A percentile compares a stretch with the other conserved stretches of the same genome.
Conservation (phyloP, 2,888 invertebrate genomes). For the Strigamia maritima region DNA sequence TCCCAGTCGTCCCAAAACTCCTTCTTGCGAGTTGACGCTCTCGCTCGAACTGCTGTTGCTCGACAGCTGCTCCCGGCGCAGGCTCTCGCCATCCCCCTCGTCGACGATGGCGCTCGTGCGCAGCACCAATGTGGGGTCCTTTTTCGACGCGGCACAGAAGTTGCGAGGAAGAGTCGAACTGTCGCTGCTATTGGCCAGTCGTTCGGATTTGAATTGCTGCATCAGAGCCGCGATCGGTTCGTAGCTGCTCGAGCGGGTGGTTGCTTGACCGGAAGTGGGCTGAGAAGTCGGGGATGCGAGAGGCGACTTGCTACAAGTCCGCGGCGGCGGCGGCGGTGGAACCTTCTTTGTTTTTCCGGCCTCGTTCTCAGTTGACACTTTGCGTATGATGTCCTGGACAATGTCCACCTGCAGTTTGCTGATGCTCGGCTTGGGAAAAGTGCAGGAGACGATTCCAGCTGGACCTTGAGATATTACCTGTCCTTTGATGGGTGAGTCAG, state of each 20-base stretch:
- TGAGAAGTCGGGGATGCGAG: conserved; percentile 75
- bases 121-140: conserved; percentile 43
- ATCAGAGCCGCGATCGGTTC: conserved; percentile 51
- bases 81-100: too few species aligned
- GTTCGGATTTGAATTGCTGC: conserved; percentile 44
- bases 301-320: conserved; percentile 83
- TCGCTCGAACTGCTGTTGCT: conserved; percentile 72
- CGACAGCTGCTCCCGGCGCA: conserved; percentile 53
- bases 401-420: conserved; percentile 55
- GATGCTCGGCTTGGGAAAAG: conserved; percentile 51
- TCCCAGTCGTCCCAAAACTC: conserved; percentile 51
- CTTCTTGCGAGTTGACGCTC: conserved; percentile 71
- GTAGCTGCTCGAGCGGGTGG: conserved; percentile 48
- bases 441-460: conserved; percentile 49
- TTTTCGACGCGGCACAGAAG: conserved; percentile 41
- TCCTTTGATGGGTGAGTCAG: conserved; percentile 57
- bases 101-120: conserved; percentile 46
- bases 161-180: conserved; percentile 42
- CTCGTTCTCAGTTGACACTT: conserved; percentile 43
- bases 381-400: conserved; percentile 15
- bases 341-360: too few species aligned
- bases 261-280: conserved; percentile 58
- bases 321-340: conserved; percentile 88
- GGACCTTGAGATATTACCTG: conserved; percentile 44
- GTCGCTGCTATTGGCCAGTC: conserved; percentile 35